Conservation (phyloP, 2,888 invertebrate species). For the Lepidocyrtinus sp. region DNA sequence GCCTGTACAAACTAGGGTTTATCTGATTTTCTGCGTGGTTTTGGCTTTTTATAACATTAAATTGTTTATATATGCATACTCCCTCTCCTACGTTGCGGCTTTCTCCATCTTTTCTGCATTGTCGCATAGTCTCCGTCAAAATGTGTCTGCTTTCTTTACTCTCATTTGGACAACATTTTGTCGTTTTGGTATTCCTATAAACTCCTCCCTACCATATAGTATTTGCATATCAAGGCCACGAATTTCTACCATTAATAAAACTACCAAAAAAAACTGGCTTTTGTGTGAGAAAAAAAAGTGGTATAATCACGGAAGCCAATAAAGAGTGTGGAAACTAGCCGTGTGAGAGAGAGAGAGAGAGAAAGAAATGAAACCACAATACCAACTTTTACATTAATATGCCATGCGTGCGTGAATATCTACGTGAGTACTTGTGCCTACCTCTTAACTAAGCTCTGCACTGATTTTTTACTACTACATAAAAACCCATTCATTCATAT, state of each 20-base stretch:
- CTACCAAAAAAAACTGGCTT: not conserved
- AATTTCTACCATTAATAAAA: not conserved
- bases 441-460: not conserved
- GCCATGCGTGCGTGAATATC: slow-evolving; percentile 14
- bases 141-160: not conserved
- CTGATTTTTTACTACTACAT: slow-evolving; percentile 2
- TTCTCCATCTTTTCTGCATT: not conserved
- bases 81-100: not conserved
- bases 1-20: no score
- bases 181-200: no score
- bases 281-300: not conserved
- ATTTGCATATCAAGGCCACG: not conserved
- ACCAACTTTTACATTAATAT: slow-evolving; percentile 15
- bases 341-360: not conserved
- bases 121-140: not conserved
- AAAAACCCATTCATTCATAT: slow-evolving; percentile 8
- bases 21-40: not conserved
- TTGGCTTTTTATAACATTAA: not conserved
- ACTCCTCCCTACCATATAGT: no score
- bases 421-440: slow-evolving; percentile 6
- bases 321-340: not conserved
- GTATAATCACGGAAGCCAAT: slow-evolving; percentile 7
- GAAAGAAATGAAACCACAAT: no score
- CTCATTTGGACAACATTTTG: no score
- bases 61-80: not conserved